Evolutionary conservation across 1,140 invertebrate genomes (phyloP), one percentile per base, ranked within the genome.

Genomic region (Solen grandis): DNA sequence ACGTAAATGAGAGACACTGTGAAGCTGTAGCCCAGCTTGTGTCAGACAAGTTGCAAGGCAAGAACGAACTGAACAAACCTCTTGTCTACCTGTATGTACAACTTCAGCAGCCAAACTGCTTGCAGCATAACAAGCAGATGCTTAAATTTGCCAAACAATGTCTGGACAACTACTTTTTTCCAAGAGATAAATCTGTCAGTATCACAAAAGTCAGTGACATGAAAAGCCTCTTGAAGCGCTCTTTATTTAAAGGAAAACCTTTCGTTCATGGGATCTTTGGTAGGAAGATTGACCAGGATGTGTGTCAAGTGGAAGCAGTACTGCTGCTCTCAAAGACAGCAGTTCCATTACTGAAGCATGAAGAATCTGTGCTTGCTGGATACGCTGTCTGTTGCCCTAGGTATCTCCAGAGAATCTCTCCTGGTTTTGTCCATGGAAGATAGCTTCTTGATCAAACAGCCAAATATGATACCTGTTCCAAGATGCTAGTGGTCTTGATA

Each of bases 1-100:
- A 41, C 29, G 27, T 46, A 46, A 66, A 66, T 66, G 63, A 41
- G 36, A 66, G 10, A 27, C 63, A 66, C 46, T 66, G 63, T 35
- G 22, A 66, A 14, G 38, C 63, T 46, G 22, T 66, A 4, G 16
- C n/a, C 8, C 2, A 46, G 29, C 14, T 66, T 16, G 63, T 66
- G 4, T 38, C 16, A 16, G 25, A 46, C 2, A 36, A 38, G 46
- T 25, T 66, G 2, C 29, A 10, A 16, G 33, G 41, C 8, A 19
- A 46, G 41, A 46, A 10, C 19, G 41, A 46, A 46, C 8, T 19
- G 8, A 46, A 46, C 8, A 10, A 10, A 46, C 41, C 41, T 46
- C 8, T 8, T 46, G 41, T 46, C 8, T 19, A 46, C 8, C 41
- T 46, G 41, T 46, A 10, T 46, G 19, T 46, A 46, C 41, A 46